Conservation (phyloP, 1,140 invertebrate genomes). For the Scaptomyza hsui region DNA sequence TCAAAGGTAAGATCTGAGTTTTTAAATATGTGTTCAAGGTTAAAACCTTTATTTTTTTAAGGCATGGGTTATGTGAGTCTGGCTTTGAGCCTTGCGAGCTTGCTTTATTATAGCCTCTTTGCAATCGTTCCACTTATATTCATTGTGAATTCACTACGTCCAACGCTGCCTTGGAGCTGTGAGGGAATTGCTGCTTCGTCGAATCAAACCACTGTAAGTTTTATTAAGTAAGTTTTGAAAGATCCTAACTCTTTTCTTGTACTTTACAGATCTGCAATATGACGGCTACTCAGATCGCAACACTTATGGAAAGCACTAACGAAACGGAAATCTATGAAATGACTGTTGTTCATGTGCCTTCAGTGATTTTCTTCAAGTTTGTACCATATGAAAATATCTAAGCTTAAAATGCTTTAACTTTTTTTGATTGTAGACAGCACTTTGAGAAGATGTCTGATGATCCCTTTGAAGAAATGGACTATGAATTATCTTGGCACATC, state of each 20-base stretch:
- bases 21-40: background rate
- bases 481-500: slow-evolving; percentile 51
- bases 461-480: background rate
- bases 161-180: slow-evolving; percentile 75
- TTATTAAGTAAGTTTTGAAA: no score
- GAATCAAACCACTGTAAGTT: slow-evolving; percentile 41
- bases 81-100: slow-evolving; percentile 45
- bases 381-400: background rate
- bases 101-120: slow-evolving; percentile 68
- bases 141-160: slow-evolving; percentile 57
- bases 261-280: slow-evolving; percentile 43
- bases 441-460: background rate
- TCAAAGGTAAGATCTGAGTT: slow-evolving; percentile 61
- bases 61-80: slow-evolving; percentile 75
- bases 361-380: slow-evolving; percentile 68
- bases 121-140: slow-evolving; percentile 69
- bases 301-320: background rate
- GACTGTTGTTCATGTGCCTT: slow-evolving; percentile 50
- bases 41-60: slow-evolving; percentile 6
- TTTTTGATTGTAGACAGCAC: slow-evolving; percentile 30
- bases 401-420: background rate
- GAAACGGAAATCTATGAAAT: background rate
- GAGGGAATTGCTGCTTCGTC: slow-evolving; percentile 41
- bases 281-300: background rate
- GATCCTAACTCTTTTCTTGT: no score